phyloP scores from a whole-genome alignment of 1,140 invertebrate species.

The Lordiphosa clarofinis region DNA sequence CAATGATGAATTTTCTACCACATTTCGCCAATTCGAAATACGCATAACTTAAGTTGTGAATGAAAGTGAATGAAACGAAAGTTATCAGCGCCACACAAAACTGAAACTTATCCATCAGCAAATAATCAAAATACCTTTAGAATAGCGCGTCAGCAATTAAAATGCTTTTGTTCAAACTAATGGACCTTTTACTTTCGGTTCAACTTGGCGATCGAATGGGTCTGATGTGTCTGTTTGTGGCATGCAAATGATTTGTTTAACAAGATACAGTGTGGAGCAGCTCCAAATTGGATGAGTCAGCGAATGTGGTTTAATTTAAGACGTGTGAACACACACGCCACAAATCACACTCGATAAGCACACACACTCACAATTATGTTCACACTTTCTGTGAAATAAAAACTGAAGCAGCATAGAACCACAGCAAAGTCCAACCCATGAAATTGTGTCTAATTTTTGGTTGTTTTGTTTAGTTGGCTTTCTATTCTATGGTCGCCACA shows the following conservation, averaged over 20 bases:
- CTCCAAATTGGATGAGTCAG: slow-evolving; percentile 25
- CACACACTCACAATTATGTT: slow-evolving; percentile 57
- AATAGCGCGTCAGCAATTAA: slow-evolving; percentile 61
- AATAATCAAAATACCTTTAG: slow-evolving; percentile 38
- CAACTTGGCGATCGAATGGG: slow-evolving; percentile 27
- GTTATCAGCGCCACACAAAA: slow-evolving; percentile 44
- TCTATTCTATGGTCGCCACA: slow-evolving; percentile 44
- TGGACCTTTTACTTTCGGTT: slow-evolving; percentile 69
- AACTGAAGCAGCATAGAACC: slow-evolving; percentile 74
- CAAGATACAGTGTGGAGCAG: slow-evolving; percentile 12
- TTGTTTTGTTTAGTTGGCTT: slow-evolving; percentile 34
- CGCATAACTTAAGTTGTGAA: slow-evolving; percentile 52
- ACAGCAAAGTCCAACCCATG: slow-evolving; percentile 62
- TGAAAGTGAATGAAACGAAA: slow-evolving; percentile 68
- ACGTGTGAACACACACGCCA: slow-evolving; percentile 25
- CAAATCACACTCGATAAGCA: slow-evolving; percentile 30
- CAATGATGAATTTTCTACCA: slow-evolving; percentile 44
- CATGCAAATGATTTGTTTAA: slow-evolving; percentile 58
- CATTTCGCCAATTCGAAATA: slow-evolving; percentile 46
- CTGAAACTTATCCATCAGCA: slow-evolving; percentile 44
- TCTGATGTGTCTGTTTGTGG: slow-evolving; percentile 29
- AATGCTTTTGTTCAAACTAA: slow-evolving; percentile 67
- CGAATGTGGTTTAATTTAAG: slow-evolving; percentile 13
- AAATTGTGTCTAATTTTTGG: slow-evolving; percentile 67
- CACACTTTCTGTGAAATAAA: slow-evolving; percentile 40